These are phyloP conservation scores for Vidua chalybeata DNA, from an alignment of 2,113 vertebrate species.

Conservation along the genomic window DNA sequence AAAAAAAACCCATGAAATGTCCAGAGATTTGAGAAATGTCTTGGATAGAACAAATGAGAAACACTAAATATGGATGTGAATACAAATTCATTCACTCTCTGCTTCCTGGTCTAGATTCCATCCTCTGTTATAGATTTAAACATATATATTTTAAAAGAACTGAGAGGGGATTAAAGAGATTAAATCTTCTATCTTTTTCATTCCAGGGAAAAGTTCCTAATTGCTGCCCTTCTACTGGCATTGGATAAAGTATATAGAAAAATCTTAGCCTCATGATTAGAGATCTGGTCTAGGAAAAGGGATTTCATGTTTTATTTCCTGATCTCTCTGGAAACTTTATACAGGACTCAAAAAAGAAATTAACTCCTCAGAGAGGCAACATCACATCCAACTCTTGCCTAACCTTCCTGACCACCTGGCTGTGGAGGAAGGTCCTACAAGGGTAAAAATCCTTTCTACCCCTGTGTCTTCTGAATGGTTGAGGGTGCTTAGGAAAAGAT, in stretches of 20 bases:
- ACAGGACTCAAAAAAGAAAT: neutral
- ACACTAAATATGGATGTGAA: neutral
- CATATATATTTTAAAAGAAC: neutral
- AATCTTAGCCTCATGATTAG: neutral
- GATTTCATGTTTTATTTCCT: neutral
- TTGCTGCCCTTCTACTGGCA: neutral
- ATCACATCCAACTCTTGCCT: neutral
- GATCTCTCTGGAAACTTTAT: neutral
- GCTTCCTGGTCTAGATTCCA: neutral
- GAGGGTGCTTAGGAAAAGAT: neutral
- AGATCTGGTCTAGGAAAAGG: neutral
- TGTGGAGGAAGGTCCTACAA: neutral
- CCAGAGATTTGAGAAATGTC: neutral
- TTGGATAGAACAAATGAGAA: neutral
- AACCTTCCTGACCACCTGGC: neutral
- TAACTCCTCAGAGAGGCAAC: neutral
- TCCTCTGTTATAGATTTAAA: neutral
- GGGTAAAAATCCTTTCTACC: neutral
- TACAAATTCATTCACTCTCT: neutral
- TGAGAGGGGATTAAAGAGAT: neutral
- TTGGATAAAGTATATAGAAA: neutral
- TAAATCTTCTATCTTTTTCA: neutral
- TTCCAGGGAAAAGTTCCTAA: neutral
- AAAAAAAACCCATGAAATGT: accelerated
- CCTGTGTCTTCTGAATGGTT: neutral